Conservation (phyloP, 2,888 invertebrate species). For the Platycnemis pennipes region DNA sequence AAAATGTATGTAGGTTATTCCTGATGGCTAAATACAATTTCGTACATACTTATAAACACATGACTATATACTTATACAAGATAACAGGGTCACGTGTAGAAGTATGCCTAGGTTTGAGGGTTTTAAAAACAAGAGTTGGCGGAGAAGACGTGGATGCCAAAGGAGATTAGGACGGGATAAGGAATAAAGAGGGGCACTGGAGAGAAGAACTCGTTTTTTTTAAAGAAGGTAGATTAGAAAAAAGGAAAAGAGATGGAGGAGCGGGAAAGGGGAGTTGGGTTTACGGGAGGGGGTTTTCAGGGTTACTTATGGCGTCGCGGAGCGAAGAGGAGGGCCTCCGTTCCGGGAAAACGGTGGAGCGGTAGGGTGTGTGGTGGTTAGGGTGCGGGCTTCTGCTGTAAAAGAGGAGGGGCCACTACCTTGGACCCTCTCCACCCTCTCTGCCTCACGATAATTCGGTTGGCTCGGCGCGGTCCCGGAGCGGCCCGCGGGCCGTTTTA, state of each 20-base stretch:
- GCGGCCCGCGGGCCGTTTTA: conserved; percentile 45
- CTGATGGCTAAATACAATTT: too few species aligned
- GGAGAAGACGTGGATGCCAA: not conserved
- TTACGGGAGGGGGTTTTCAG: too few species aligned
- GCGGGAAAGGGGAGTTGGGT: not conserved
- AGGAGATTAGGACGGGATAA: not conserved
- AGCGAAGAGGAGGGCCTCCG: too few species aligned
- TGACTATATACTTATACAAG: too few species aligned
- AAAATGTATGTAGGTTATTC: too few species aligned
- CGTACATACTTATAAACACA: too few species aligned
- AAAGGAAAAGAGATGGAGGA: not conserved
- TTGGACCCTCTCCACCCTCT: not conserved
- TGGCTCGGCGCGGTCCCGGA: conserved; percentile 42
- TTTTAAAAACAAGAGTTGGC: not conserved
- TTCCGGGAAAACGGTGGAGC: too few species aligned
- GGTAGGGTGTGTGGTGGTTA: not conserved
- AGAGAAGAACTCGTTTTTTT: not conserved
- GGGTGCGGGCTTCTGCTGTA: not conserved
- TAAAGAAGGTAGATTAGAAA: not conserved
- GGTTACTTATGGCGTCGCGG: too few species aligned
- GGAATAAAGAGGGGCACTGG: not conserved
- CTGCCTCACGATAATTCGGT: conserved; percentile 38
- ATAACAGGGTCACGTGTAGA: too few species aligned
- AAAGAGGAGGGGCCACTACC: not conserved
- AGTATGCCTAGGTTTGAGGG: not conserved